phyloP scores from a whole-genome alignment of 2,888 invertebrate species.

The Mechanitis messenoides region DNA sequence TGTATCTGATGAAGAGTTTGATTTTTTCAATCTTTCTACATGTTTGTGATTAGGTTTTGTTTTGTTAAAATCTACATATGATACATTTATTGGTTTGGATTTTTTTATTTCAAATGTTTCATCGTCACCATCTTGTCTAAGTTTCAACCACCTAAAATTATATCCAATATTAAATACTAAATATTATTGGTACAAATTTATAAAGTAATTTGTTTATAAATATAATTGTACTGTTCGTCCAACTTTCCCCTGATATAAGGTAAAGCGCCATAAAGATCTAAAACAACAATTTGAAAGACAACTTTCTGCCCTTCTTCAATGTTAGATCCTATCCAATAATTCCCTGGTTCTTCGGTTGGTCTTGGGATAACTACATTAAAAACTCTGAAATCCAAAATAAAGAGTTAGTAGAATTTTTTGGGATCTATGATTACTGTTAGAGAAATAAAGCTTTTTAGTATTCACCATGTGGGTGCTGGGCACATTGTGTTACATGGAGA shows the following conservation, averaged over 20 bases:
- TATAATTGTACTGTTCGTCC: conserved; percentile 59
- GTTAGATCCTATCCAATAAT: conserved; percentile 76
- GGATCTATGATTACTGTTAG: no score
- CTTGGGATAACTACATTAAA: conserved; percentile 83
- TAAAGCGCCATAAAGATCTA: conserved; percentile 76
- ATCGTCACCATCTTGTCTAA: conserved; percentile 51
- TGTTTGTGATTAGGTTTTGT: conserved; percentile 57
- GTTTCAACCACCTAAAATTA: conserved; percentile 45
- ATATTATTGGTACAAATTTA: background rate
- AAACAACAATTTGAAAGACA: conserved; percentile 74
- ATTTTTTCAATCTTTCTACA: conserved; percentile 41
- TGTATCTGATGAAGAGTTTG: conserved; percentile 37
- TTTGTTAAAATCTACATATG: conserved; percentile 66
- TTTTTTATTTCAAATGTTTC: conserved; percentile 40
- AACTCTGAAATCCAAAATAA: conserved; percentile 53
- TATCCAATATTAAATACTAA: background rate
- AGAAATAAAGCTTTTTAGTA: no score
- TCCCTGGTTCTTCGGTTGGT: conserved; percentile 66
- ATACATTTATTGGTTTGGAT: conserved; percentile 45
- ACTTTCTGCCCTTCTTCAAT: conserved; percentile 78
- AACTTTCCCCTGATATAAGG: conserved; percentile 81
- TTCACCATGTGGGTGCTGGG: no score
- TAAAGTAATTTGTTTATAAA: background rate
- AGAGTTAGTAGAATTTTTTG: background rate
- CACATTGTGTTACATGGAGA: no score